A percentile compares a stretch with the other conserved stretches of the same genome.
phyloP scores from a whole-genome alignment of 2,113 vertebrate species.

The Ailuropoda melanoleuca region DNA sequence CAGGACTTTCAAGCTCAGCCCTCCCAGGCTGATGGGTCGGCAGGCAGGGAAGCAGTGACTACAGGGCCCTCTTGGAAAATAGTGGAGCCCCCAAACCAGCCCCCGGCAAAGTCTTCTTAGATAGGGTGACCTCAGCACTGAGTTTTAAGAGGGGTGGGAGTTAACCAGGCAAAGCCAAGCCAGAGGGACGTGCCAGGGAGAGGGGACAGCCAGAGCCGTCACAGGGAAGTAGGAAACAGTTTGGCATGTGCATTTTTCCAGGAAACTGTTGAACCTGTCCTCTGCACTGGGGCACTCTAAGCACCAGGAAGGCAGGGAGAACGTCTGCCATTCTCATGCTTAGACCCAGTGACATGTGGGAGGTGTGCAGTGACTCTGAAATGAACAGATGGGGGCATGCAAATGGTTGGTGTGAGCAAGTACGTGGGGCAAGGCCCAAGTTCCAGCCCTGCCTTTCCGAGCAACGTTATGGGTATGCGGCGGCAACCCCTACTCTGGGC shows the following conservation, averaged over 20 bases:
- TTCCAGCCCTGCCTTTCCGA: not conserved
- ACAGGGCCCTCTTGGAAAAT: not conserved
- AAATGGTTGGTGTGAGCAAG: too few relatives aligned
- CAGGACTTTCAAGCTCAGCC: not conserved
- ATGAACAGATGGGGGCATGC: not conserved
- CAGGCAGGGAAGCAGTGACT: not conserved
- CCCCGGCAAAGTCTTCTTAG: not conserved
- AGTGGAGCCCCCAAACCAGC: not conserved
- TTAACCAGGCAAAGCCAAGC: not conserved
- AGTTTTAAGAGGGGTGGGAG: not conserved
- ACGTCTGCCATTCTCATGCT: accelerated
- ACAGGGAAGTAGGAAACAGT: too few relatives aligned
- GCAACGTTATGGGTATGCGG: accelerated
- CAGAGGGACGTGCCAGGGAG: not conserved
- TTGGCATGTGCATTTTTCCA: accelerated
- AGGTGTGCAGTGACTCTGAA: not conserved
- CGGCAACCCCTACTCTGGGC: not conserved
- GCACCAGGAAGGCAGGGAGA: not conserved
- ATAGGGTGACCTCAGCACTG: not conserved
- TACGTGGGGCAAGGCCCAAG: not conserved
- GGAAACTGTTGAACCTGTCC: not conserved
- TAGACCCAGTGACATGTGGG: not conserved
- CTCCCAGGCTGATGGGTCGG: not conserved
- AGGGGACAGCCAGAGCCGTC: not conserved
- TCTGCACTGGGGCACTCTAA: not conserved